Evolutionary conservation across 2,113 vertebrate genomes (phyloP), one percentile per base, ranked within the genome.

Genomic region (Columbina picui): DNA sequence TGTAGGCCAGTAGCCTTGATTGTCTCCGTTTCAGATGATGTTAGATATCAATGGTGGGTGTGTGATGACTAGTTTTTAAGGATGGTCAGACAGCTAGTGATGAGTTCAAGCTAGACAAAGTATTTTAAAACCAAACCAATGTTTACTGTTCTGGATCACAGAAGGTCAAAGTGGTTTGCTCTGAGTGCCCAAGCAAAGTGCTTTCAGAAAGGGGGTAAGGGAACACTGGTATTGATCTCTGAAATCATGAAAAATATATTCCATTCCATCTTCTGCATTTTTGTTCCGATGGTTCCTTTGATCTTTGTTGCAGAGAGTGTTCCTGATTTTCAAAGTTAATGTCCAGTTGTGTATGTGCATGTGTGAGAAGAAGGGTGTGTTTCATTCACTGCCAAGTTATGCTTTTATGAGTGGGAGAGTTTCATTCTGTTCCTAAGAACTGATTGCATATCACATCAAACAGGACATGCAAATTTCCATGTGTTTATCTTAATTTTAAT

Each of bases 381-480:
- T 94, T 88, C 7, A 53, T 93, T 92, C 30, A 14, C n/a, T 96
- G 90, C 92, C 75, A 95, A 90, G 82, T 7, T 83, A 94, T 85
- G 75, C 94, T 90, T 95, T 93, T 79, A 65, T 68, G 57, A 83
- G 82, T 57, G 74, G 65, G 90, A 89, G 87, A 60, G 45, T 88
- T 82, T 90, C 8, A 26, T 65, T 53, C 57, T 85, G 25, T 88
- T 95, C 55, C 50, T 82, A 49, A 82, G 39, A 67, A 82, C 1
- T 0, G 6, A 53, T 45, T 73, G 53, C 36, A 25, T 26, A n/a
- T 88, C 53, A 53, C 25, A 61, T 91, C 59, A 82, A 87, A 67
- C 38, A 83, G 27, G 36, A 50, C 23, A 26, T 52, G 43, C 29
- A 20, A 4, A 32, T 74, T 89, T 82, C 26, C 52, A 61, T 17